phyloP scores from a whole-genome alignment of 1,140 invertebrate genomes.

The Daktulosphaira vitifoliae region DNA sequence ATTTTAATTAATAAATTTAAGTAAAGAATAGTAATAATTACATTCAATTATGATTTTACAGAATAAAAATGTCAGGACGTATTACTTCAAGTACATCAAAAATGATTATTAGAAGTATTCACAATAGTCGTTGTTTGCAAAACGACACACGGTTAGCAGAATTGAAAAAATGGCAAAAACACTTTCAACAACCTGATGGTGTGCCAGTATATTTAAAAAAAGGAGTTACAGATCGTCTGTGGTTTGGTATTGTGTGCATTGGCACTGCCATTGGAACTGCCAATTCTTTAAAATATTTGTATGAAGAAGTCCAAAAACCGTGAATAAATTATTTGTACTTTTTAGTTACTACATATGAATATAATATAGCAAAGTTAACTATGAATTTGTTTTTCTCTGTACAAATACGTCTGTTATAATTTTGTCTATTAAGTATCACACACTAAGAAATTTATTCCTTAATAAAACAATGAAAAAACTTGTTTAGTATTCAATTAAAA shows the following conservation, averaged over 20 bases:
- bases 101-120: slow-evolving; percentile 3
- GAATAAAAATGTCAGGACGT: background rate
- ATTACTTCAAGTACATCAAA: background rate
- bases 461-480: too few species aligned
- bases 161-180: slow-evolving; percentile 12
- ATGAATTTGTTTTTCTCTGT: too few species aligned
- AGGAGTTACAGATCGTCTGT: slow-evolving; percentile 1
- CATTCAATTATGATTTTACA: too few species aligned
- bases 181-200: slow-evolving; percentile 9
- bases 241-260: slow-evolving; percentile 3
- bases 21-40: too few species aligned
- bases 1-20: too few species aligned
- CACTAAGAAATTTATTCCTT: too few species aligned
- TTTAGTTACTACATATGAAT: too few species aligned
- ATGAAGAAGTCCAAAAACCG: slow-evolving; percentile 21
- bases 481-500: slow-evolving; percentile 4
- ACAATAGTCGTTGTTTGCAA: background rate
- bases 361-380: too few species aligned
- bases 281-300: slow-evolving; percentile 18
- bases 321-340: background rate
- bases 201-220: slow-evolving; percentile 18
- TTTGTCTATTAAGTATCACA: too few species aligned
- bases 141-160: background rate
- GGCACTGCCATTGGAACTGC: background rate
- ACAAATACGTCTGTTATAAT: too few species aligned